Evolutionary conservation across 2,888 invertebrate species (phyloP).

Genomic region (Lampropteryx suffumata): DNA sequence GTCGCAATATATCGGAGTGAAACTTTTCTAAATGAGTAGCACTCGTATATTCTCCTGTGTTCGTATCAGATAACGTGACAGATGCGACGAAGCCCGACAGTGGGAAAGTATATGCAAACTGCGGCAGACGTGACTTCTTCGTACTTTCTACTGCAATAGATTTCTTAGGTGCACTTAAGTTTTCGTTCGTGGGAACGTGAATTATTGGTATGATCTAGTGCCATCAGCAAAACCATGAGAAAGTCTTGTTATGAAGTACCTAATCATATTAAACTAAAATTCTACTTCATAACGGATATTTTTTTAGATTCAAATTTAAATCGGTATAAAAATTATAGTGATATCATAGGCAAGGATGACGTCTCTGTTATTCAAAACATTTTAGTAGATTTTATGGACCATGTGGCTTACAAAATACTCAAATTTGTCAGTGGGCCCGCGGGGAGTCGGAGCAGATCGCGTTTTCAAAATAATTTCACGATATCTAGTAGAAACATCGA

Average conservation of each 20-base stretch:
- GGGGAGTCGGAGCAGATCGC: no score
- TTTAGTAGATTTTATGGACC: no score
- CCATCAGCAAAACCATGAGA: slow-evolving; percentile 59
- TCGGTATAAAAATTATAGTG: no score
- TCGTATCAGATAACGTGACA: slow-evolving; percentile 70
- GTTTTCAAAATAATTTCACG: no score
- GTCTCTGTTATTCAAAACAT: no score
- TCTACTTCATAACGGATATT: no score
- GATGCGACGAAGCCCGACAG: slow-evolving; percentile 68
- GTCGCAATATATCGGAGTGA: slow-evolving; percentile 1
- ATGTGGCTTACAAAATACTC: no score
- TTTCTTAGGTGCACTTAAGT: slow-evolving; percentile 63
- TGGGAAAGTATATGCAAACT: slow-evolving; percentile 74
- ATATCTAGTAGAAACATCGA: no score
- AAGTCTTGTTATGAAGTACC: slow-evolving; percentile 42
- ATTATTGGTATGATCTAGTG: slow-evolving; percentile 58
- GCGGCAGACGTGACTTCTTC: slow-evolving; percentile 74
- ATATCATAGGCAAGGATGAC: no score
- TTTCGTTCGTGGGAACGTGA: slow-evolving; percentile 77
- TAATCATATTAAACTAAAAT: no score
- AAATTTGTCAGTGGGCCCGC: no score
- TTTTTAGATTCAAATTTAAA: no score
- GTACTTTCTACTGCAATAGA: slow-evolving; percentile 73
- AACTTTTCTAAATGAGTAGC: background rate
- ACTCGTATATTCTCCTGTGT: slow-evolving; percentile 24